phyloP scores from a whole-genome alignment of 1,140 invertebrate species.

The Procambarus virginalis region DNA sequence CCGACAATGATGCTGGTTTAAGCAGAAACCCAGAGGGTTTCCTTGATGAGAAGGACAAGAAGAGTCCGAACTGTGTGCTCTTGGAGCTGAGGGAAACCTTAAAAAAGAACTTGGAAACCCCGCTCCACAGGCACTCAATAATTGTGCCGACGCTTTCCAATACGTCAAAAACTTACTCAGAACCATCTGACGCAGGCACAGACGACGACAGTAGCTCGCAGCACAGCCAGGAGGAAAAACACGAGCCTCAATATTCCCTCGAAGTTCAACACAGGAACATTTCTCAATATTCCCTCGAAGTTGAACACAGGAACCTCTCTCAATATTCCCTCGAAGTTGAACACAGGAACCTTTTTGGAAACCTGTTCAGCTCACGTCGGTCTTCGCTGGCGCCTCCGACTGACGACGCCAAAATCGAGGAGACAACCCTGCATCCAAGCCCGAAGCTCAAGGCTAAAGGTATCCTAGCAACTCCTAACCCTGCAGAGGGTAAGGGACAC shows the following conservation, averaged over 20 bases:
- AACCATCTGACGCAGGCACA: slow-evolving; percentile 36
- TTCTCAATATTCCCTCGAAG: neutral
- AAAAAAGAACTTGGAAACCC: slow-evolving; percentile 16
- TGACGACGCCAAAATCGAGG: neutral
- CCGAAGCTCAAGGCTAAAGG: slow-evolving; percentile 34
- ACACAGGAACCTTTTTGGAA: slow-evolving; percentile 37
- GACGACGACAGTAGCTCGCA: slow-evolving; percentile 59
- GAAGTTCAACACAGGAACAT: slow-evolving; percentile 22
- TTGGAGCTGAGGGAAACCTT: slow-evolving; percentile 34
- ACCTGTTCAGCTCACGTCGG: slow-evolving; percentile 50
- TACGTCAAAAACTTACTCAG: slow-evolving; percentile 8
- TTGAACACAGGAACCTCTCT: slow-evolving; percentile 3
- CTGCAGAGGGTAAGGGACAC: slow-evolving; percentile 14
- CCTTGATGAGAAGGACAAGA: slow-evolving; percentile 12
- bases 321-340: slow-evolving; percentile 8
- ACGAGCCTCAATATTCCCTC: slow-evolving; percentile 8
- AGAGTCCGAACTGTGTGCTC: slow-evolving; percentile 16
- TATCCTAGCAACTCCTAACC: neutral
- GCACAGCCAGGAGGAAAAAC: slow-evolving; percentile 52
- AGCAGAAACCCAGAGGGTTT: slow-evolving; percentile 25
- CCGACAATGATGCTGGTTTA: slow-evolving; percentile 24
- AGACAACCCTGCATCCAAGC: neutral
- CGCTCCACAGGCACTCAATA: slow-evolving; percentile 24
- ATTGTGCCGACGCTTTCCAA: slow-evolving; percentile 29
- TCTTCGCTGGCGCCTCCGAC: slow-evolving; percentile 32